Percentiles rank a stretch among this genome's conserved stretches.
These are phyloP conservation scores for Ochropleura plecta DNA, from an alignment of 2,888 invertebrate species.

Conservation along the genomic window DNA sequence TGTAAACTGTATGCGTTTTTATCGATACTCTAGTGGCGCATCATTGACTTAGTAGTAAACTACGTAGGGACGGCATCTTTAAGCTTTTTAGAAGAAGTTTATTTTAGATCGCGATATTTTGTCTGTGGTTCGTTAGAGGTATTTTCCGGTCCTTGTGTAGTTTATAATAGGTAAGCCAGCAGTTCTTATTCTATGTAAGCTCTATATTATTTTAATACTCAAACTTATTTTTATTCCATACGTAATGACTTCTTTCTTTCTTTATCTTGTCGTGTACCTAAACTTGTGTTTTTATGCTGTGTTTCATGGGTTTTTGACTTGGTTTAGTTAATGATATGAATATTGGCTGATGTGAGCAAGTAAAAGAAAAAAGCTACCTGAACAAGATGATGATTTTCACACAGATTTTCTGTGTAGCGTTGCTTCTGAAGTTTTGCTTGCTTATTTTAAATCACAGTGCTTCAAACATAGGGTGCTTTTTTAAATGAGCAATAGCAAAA, in stretches of 20 bases:
- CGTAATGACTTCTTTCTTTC: no score
- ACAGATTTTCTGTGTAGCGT: neutral
- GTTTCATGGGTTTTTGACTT: no score
- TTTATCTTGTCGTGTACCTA: no score
- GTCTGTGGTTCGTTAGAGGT: neutral
- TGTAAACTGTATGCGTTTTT: constrained; percentile 67
- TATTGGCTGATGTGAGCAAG: neutral
- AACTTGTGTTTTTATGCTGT: no score
- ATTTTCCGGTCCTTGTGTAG: neutral
- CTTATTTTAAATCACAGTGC: neutral
- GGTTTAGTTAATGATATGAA: neutral
- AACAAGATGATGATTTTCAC: neutral
- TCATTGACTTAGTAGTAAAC: constrained; percentile 43
- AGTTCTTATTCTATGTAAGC: neutral
- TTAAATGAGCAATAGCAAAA: neutral
- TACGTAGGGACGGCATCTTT: neutral
- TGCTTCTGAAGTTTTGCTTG: neutral
- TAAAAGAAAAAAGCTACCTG: neutral
- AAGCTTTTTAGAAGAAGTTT: constrained; percentile 10
- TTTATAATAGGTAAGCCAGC: no score
- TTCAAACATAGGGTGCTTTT: neutral
- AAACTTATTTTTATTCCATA: neutral
- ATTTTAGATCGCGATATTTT: neutral
- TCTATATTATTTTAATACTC: neutral
- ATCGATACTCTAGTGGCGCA: constrained; percentile 55